Conservation (phyloP, 2,797 vertebrate genomes). For the Pipistrellus pygmaeus region DNA sequence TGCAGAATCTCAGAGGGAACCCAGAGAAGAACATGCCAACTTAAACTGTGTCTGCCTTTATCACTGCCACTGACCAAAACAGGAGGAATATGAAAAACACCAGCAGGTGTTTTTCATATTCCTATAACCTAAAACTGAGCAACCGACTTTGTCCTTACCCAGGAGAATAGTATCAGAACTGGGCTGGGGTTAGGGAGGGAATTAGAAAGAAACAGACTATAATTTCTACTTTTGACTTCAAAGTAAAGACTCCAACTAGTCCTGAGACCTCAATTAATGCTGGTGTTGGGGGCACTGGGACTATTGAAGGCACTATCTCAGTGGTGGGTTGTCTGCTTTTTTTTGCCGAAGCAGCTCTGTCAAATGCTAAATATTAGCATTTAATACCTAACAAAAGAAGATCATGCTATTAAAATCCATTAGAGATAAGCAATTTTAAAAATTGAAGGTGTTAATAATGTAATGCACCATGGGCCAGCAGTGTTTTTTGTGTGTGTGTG, state of each 20-base stretch:
- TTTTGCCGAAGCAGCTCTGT: background rate
- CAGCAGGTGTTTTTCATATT: background rate
- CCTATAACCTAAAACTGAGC: background rate
- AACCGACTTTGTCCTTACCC: background rate
- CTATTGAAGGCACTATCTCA: background rate
- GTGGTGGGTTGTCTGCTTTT: background rate
- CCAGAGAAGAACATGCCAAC: background rate
- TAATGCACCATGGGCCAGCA: background rate
- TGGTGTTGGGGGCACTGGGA: background rate
- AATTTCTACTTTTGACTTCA: constrained; percentile 45
- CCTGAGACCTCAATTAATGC: background rate
- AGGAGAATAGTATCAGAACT: background rate
- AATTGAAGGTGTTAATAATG: constrained; percentile 38
- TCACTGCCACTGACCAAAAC: background rate
- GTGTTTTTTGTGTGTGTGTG: background rate
- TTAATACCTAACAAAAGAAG: background rate
- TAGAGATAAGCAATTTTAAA: constrained; percentile 56
- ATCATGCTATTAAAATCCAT: constrained; percentile 15
- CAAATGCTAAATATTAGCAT: constrained; percentile 17
- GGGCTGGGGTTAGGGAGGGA: background rate
- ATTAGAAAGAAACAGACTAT: background rate
- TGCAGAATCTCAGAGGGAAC: constrained; percentile 17
- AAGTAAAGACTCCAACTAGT: constrained; percentile 25
- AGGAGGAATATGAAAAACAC: background rate
- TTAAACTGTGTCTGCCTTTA: background rate